These are phyloP conservation scores for Synchiropus splendidus DNA, from an alignment of 2,113 vertebrate genomes.

Conservation along the genomic window DNA sequence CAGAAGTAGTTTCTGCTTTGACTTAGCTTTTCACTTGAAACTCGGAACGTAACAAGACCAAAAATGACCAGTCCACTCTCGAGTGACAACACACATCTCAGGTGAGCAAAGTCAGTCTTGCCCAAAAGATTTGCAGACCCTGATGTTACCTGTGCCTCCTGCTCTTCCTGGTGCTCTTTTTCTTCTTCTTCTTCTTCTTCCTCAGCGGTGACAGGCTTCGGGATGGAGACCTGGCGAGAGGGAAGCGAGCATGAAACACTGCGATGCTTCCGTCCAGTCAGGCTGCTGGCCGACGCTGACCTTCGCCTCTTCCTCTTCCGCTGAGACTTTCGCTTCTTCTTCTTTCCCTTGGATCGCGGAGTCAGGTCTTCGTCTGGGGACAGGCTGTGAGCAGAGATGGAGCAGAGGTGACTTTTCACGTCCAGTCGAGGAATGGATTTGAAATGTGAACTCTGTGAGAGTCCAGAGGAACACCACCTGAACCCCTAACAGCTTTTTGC, in stretches of 20 bases:
- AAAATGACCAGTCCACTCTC: no score
- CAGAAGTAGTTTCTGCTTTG: no score
- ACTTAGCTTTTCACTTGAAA: no score
- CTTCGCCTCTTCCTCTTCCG: constrained; percentile 84
- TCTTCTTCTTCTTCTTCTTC: constrained; percentile 96
- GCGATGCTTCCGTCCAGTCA: no score
- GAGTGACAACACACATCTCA: no score
- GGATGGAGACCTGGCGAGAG: constrained; percentile 74
- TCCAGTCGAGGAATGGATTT: constrained; percentile 1
- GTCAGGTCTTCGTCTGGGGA: constrained; percentile 59
- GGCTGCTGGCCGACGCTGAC: constrained; percentile 57
- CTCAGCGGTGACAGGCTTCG: constrained; percentile 81
- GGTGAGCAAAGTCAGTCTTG: no score
- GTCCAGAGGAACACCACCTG: no score
- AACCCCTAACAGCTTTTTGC: no score
- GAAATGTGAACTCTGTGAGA: constrained; percentile 3
- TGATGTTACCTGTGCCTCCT: constrained; percentile 79
- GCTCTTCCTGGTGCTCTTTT: constrained; percentile 90
- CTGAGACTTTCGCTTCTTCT: constrained; percentile 86
- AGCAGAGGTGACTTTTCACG: constrained; percentile 3
- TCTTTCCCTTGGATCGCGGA: constrained; percentile 70
- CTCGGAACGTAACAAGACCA: no score
- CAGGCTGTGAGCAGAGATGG: constrained; percentile 45
- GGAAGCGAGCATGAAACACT: background rate
- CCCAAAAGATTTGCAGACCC: no score